phyloP scores from a whole-genome alignment of 2,113 vertebrate genomes.

The Hemiscyllium ocellatum region DNA sequence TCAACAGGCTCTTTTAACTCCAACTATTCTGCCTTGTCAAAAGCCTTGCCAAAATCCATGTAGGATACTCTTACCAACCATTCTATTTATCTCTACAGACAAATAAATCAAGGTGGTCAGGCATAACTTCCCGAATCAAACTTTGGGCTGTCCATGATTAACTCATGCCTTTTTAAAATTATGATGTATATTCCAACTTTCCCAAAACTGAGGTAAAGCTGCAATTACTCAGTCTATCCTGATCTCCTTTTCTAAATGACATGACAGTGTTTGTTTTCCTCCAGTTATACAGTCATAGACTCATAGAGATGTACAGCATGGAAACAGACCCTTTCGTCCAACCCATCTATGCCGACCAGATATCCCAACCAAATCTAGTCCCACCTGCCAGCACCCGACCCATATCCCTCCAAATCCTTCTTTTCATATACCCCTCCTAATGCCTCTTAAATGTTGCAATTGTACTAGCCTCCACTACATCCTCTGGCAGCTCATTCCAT shows the following conservation, averaged over 20 bases:
- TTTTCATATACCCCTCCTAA: no score
- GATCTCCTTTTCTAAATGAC: neutral
- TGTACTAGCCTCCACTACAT: no score
- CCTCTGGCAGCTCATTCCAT: no score
- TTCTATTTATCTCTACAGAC: neutral
- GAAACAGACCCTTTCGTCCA: no score
- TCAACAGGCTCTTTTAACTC: neutral
- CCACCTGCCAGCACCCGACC: no score
- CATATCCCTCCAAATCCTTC: no score
- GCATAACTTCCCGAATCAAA: neutral
- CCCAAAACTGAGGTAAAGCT: neutral
- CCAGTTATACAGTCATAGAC: neutral
- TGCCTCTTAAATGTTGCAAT: no score
- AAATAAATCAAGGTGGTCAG: neutral
- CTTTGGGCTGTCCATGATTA: neutral
- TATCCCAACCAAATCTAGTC: no score
- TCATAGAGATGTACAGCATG: no score
- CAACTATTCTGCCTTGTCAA: neutral
- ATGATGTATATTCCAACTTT: neutral
- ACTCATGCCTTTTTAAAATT: neutral
- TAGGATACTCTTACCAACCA: neutral
- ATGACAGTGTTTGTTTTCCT: neutral
- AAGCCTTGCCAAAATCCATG: neutral
- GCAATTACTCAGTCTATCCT: neutral
- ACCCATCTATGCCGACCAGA: no score